phyloP scores from a whole-genome alignment of 2,888 invertebrate genomes.

The Cataglyphis rosenhaueri region DNA sequence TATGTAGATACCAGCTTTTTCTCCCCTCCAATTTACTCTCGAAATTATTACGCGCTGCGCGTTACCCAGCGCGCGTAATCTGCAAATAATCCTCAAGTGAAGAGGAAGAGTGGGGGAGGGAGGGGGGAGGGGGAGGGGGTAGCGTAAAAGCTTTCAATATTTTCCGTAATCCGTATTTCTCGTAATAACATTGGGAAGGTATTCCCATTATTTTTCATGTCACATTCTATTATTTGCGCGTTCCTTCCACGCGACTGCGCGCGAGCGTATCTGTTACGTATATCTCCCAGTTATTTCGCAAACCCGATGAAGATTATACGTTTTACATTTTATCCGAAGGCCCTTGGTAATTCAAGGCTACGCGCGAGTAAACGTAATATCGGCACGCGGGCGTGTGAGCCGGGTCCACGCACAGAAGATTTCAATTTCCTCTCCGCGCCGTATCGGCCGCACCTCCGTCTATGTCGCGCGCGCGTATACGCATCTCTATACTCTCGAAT shows the following conservation, averaged over 20 bases:
- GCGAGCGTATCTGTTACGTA: conserved; percentile 41
- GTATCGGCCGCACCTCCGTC: conserved; percentile 63
- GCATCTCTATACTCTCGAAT: conserved; percentile 55
- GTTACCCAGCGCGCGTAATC: conserved; percentile 30
- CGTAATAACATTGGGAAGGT: conserved; percentile 11
- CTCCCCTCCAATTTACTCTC: conserved; percentile 3
- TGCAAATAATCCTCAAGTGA: conserved; percentile 25
- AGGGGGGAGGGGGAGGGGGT: background rate
- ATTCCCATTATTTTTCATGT: conserved; percentile 35
- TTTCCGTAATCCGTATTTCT: conserved; percentile 42
- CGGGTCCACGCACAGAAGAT: conserved; percentile 61
- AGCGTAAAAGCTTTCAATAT: conserved; percentile 1
- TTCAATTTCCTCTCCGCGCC: conserved; percentile 54
- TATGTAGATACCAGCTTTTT: conserved; percentile 26
- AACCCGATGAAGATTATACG: conserved; percentile 70
- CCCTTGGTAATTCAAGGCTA: conserved; percentile 69
- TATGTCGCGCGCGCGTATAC: conserved; percentile 60
- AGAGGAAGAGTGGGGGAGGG: background rate
- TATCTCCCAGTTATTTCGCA: conserved; percentile 65
- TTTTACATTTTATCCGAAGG: conserved; percentile 67
- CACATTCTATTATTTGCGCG: conserved; percentile 36
- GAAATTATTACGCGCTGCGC: conserved; percentile 37
- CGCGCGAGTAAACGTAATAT: conserved; percentile 55
- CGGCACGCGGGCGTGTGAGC: conserved; percentile 63
- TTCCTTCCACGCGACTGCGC: conserved; percentile 12